Base-by-base conservation (phyloP, 2,797 vertebrate genomes). In the Sebastolobus altivelis region DNA sequence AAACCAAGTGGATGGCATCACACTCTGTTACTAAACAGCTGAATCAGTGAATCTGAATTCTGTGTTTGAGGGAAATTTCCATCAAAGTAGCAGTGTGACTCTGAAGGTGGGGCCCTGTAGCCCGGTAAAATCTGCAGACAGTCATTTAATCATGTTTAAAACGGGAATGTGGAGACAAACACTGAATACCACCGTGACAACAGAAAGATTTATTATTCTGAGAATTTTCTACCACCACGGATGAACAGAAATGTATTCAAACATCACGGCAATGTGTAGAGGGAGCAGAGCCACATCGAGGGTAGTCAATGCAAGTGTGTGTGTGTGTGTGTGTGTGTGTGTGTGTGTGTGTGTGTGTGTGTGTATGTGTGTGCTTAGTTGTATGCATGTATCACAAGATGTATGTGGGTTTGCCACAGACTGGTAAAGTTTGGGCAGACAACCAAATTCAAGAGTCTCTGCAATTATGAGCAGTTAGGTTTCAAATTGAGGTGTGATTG, bases 161-260 rank as follows among this genome's bases (percentile, higher is more conserved):
- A 52, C 71, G 52, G 37, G 75, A 87, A 75, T 52, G 37, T 73
- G 38, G 67, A 75, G 14, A 87, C 74, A 86, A 83, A 86, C 74
- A 68, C n/a, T 7, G 63, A 83, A 71, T 37, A 71, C 38, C 74
- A 75, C 27, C 35, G 16, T 33, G 9, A 61, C 65, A 59, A 76
- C 71, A 76, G 27, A 69, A 37, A 72, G 63, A 78, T 67, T 66
- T 72, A 74, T 83, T 87, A 77, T 75, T 83, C 63, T 63, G 58
- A 69, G 61, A 80, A 81, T 62, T 73, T 74, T 85, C 66, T 40
- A 78, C 27, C 60, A 76, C 27, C 40, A 62, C 82, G 69, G 40
- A 84, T 61, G 72, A 82, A 82, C 25, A 85, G 40, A 67, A 63
- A 73, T 55, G 52, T 40, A 82, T 84, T 84, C 63, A 76, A 81